These are phyloP conservation scores for Galerucella calmariensis DNA, from an alignment of 2,888 invertebrate species.

Conservation along the genomic window DNA sequence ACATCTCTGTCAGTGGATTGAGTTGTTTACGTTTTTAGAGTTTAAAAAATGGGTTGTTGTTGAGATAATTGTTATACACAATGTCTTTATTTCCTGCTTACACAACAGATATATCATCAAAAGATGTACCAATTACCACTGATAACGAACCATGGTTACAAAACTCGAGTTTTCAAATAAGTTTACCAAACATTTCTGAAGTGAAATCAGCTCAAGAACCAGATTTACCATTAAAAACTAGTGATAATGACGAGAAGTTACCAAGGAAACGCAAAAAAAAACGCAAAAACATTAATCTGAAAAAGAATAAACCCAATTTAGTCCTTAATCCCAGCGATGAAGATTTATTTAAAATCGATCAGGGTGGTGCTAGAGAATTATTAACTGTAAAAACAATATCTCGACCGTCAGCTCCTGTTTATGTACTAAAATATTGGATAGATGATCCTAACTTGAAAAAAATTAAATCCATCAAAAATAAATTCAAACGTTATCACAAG, in stretches of 20 bases:
- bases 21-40: not conserved
- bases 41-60: not conserved
- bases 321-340: slow-evolving; percentile 8
- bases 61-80: slow-evolving; percentile 17
- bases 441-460: slow-evolving; percentile 40
- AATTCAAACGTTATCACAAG: slow-evolving; percentile 58
- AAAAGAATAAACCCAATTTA: slow-evolving; percentile 49
- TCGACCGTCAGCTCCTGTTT: slow-evolving; percentile 73
- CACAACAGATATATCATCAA: slow-evolving; percentile 51
- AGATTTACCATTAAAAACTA: slow-evolving; percentile 5
- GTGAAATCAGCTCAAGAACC: slow-evolving; percentile 15
- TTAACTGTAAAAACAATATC: slow-evolving; percentile 72
- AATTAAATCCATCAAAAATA: slow-evolving; percentile 48
- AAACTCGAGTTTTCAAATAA: slow-evolving; percentile 65
- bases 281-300: slow-evolving; percentile 53
- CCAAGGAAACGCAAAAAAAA: slow-evolving; percentile 48
- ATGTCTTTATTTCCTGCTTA: slow-evolving; percentile 68
- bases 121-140: slow-evolving; percentile 31
- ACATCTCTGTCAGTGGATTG: not conserved
- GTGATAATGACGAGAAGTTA: slow-evolving; percentile 16
- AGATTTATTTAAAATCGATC: slow-evolving; percentile 50
- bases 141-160: slow-evolving; percentile 54
- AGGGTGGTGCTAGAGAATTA: slow-evolving; percentile 68
- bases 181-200: slow-evolving; percentile 41
- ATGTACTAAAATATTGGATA: slow-evolving; percentile 54